A percentile compares a stretch with the other conserved stretches of the same genome.
Conservation (phyloP, 1,140 invertebrate genomes). For the Cecropterus lyciades region DNA sequence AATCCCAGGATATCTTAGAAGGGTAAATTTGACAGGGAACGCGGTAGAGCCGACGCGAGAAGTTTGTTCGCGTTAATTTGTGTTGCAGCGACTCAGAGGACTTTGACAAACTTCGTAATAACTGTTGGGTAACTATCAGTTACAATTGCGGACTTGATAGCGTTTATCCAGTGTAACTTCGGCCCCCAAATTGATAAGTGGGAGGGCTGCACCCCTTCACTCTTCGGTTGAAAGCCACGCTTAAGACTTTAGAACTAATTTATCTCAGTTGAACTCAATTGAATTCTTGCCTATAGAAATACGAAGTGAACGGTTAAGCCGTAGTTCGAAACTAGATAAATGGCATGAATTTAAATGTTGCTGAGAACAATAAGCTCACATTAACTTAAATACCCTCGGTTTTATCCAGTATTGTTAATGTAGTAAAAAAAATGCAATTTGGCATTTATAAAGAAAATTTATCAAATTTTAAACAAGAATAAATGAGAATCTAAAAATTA, state of each 20-base stretch:
- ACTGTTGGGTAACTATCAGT: slow-evolving; percentile 34
- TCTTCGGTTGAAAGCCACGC: slow-evolving; percentile 19
- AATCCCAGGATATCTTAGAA: slow-evolving; percentile 23
- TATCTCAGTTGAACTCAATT: slow-evolving; percentile 27
- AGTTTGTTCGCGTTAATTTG: slow-evolving; percentile 30
- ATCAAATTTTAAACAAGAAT: too few relatives aligned
- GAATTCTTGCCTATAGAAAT: slow-evolving; percentile 3
- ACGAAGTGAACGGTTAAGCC: background rate
- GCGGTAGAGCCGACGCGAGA: slow-evolving; percentile 12
- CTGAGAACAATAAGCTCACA: too few relatives aligned
- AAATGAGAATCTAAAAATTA: too few relatives aligned
- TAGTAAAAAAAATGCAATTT: too few relatives aligned
- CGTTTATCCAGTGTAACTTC: slow-evolving; percentile 30
- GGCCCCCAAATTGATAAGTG: slow-evolving; percentile 29
- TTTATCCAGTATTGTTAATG: too few relatives aligned
- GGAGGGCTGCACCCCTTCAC: slow-evolving; percentile 22
- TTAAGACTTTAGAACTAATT: slow-evolving; percentile 29
- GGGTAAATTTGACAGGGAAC: slow-evolving; percentile 30
- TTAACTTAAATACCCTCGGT: too few relatives aligned
- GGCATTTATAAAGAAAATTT: too few relatives aligned
- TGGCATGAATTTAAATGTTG: background rate
- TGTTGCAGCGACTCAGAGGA: slow-evolving; percentile 17
- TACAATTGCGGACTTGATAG: slow-evolving; percentile 32
- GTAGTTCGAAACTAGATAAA: background rate
- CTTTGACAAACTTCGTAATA: slow-evolving; percentile 28